phyloP scores from a whole-genome alignment of 2,113 vertebrate genomes.

The Anoura caudifer region DNA sequence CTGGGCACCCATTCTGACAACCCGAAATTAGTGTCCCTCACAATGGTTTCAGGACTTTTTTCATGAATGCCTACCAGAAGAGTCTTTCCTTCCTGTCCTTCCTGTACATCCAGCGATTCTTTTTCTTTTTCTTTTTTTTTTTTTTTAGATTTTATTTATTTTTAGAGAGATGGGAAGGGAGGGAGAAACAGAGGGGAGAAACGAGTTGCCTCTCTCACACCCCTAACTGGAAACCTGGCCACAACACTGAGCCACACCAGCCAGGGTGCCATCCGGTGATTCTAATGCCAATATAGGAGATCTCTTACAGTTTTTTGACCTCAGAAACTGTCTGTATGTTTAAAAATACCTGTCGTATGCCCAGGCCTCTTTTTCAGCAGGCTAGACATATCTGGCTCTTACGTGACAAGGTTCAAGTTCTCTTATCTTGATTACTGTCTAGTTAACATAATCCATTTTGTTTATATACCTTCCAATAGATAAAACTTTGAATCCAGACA shows the following conservation, averaged over 20 bases:
- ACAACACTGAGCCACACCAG: too few species aligned
- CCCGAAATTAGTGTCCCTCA: neutral
- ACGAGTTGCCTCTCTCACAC: too few species aligned
- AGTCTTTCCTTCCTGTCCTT: neutral
- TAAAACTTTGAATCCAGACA: neutral
- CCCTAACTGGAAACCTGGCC: too few species aligned
- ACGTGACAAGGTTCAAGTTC: neutral
- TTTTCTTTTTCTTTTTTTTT: too few species aligned
- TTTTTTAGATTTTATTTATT: too few species aligned
- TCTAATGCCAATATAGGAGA: neutral
- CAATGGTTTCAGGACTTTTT: neutral
- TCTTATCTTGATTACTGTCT: neutral
- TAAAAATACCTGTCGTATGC: neutral
- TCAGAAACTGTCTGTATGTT: neutral
- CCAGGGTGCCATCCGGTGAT: neutral
- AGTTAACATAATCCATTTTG: neutral
- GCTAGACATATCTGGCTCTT: neutral
- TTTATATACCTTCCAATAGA: neutral
- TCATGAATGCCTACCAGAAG: neutral
- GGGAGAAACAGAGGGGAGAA: too few species aligned
- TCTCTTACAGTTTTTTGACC: neutral
- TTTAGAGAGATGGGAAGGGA: too few species aligned
- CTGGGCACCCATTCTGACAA: neutral
- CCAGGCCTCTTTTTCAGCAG: neutral
- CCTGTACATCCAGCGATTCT: neutral